Evolutionary conservation across 2,113 vertebrate genomes (phyloP), one percentile per base, ranked within the genome.

Genomic region (Cromileptes altivelis): DNA sequence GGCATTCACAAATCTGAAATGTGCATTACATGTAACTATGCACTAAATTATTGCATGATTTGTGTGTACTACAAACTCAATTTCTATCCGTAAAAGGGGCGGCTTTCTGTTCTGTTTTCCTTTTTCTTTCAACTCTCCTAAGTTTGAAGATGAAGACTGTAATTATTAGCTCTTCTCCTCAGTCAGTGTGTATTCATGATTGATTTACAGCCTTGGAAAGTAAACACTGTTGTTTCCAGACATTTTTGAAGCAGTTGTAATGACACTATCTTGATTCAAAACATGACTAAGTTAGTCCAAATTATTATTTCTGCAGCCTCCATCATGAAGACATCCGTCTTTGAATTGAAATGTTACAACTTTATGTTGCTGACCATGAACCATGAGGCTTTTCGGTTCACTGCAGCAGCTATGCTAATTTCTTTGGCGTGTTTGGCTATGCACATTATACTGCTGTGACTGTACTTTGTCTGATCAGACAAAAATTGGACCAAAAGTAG

Each of bases 381-480:
- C 33, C 12, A 40, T 13, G 47, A 63, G 25, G 33, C 7, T 74
- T 70, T 63, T 25, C 0, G 55, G 68, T 67, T 84, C 64, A 27
- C 72, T 77, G 63, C 61, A 73, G 61, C 52, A 61, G 57, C 40
- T 75, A 65, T 81, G 69, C 42, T 62, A 62, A 82, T 64, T 56
- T 42, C 15, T 63, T 78, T 78, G 62, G 9, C 17, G 15, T 47
- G 52, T 72, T 73, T 81, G 65, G 70, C 82, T 61, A 10, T 8
- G 0, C 37, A 68, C 70, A 58, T 80, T 63, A 71, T 63, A 68
- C 73, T 84, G 69, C 56, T 79, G 49, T 49, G 25, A 74, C 75
- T 27, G 70, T 42, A 57, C 49, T 81, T 45, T 70, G 65, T 76
- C 60, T 78, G 80, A 78, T 79, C 70, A 65, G 63, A 63, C 37